Percentiles rank a stretch among this genome's conserved stretches.
Conservation (phyloP, 2,113 vertebrate genomes). For the Sakesphorus luctuosus region DNA sequence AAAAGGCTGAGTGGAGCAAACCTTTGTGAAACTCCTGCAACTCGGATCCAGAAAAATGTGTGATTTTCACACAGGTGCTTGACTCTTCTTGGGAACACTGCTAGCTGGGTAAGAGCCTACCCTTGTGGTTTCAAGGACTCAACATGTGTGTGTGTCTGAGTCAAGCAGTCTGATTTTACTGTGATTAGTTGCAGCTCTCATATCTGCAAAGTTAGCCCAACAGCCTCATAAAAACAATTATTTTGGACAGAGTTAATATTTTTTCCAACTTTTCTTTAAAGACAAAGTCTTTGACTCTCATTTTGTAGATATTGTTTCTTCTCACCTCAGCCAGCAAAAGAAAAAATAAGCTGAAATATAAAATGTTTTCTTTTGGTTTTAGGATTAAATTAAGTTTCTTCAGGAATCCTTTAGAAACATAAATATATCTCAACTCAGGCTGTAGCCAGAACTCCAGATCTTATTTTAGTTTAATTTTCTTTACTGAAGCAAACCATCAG, state of each 20-base stretch:
- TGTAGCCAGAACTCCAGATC: neutral
- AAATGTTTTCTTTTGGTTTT: neutral
- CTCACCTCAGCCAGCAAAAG: neutral
- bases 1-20: neutral
- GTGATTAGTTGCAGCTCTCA: neutral
- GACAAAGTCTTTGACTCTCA: neutral
- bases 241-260: neutral
- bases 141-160: neutral
- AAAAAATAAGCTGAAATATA: neutral
- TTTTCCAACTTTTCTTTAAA: neutral
- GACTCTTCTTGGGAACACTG: neutral
- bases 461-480: slow-evolving; percentile 37
- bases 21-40: neutral
- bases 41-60: neutral
- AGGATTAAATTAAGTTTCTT: slow-evolving; percentile 9
- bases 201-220: neutral
- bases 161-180: neutral
- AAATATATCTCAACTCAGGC: neutral
- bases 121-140: neutral
- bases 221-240: neutral
- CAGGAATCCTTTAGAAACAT: slow-evolving; percentile 11
- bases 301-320: neutral
- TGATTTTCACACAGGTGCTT: neutral
- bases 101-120: neutral
- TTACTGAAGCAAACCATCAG: slow-evolving; percentile 17